Evolutionary conservation across 2,797 vertebrate species (phyloP), one percentile per base, ranked within the genome.

Genomic region (Clarias fuscus): DNA sequence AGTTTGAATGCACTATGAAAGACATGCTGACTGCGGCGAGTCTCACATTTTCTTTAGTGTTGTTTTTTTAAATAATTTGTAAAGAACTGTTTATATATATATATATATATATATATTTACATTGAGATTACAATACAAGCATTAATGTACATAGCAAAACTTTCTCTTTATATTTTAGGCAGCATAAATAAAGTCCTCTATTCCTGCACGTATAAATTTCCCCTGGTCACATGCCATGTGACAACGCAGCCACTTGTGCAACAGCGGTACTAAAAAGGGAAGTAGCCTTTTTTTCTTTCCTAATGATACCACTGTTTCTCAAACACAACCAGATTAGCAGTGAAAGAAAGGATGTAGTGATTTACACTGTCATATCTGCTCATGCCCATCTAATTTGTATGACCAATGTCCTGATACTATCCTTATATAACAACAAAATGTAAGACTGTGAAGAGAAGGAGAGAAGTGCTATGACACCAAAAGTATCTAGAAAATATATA

Each of bases 151-250:
- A 58, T 65, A 73, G 27, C 72, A 83, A 61, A n/a, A 89, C 77
- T 87, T 86, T 76, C 76, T 85, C 70, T 85, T 85, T 53, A 77
- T 84, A 20, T 22, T 79, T 61, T 37, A 79, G 59, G 10, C 76
- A 81, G 64, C 17, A 70, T 17, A 75, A 56, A 83, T 30, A 82
- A 10, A n/a, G 59, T 82, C 77, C 81, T 80, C 80, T 87, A 87
- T 85, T 90, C 75, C 62, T 72, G 58, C n/a, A 53, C 80, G 27
- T 87, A 86, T 79, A 88, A 89, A 88, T 88, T 88, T 84, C 90
- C 88, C 89, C 56, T 77, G 83, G 87, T 90, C 90, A 89, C 89
- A 89, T 88, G 89, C 76, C 64, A 56, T 73, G 85, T 53, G 82
- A 87, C 64, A 89, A 67, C 30, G 22, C 87, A 89, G 82, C 33